Base-by-base conservation (phyloP, 2,888 invertebrate genomes). In the Nebria salina region DNA sequence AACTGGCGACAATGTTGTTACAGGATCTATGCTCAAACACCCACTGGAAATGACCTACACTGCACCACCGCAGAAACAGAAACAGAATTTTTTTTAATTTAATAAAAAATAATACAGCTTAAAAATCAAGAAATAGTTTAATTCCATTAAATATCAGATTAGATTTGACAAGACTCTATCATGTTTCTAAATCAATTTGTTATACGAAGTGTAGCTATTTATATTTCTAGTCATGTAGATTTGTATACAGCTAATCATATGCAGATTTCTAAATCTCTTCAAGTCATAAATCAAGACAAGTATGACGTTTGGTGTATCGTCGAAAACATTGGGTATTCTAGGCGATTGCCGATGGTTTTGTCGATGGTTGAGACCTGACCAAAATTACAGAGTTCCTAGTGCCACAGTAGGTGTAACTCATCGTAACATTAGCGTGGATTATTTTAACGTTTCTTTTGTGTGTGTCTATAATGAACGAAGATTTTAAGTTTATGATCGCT, bases 401-500 rank as follows among this genome's bases (percentile, higher is more conserved):
- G 70, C 65, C 15, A 72, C 41, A 25, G 70, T 15, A 80, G 80
- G 80, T 75, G 80, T 80, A 70, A 80, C 75, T 75, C 80, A 70
- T 72, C 65, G n/a, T 54, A 26, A 70, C 80, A 72, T 79, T 79
- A 79, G 79, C 20, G 66, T 11, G 68, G 79, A 79, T 70, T 79
- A 79, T 75, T 66, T 25, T 75, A 68, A 54, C 34, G 43, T 43
- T 75, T 68, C 75, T 80, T 75, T n/a, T 83, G 83, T 84, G 84
- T 84, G 84, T 84, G 83, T 83, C 82, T 76, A 74, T 82, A 77
- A 83, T 83, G 77, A 72, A 82, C 73, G 72, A 79, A 83, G 82
- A 82, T 84, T 84, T 82, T 83, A 82, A 84, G 82, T 85, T 85
- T 85, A 85, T 82, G 83, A 84, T 83, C 82, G 20, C 11, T 72